phyloP scores from a whole-genome alignment of 2,797 vertebrate genomes.

The Diplodus sargus region DNA sequence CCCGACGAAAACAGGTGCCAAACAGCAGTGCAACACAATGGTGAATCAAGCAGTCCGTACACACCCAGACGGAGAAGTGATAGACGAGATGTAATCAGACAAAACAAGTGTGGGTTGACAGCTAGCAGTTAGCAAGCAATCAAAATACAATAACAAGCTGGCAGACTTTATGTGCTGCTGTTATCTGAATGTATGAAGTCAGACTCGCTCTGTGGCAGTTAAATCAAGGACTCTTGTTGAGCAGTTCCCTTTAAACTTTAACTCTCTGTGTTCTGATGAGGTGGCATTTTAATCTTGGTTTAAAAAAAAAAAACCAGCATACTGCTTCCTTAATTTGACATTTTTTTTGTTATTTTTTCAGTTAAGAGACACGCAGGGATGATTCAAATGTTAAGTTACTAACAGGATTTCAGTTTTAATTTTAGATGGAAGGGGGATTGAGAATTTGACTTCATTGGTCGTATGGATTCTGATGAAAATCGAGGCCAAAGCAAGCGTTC shows the following conservation, averaged over 20 bases:
- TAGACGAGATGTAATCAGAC: conserved; percentile 9
- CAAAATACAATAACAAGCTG: not conserved
- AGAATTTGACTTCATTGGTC: not conserved
- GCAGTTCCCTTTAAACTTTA: not conserved
- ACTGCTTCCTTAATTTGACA: not conserved
- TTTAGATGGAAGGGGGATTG: not conserved
- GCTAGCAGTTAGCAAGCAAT: not conserved
- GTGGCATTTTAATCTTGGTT: not conserved
- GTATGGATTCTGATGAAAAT: too few species aligned
- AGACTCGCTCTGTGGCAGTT: not conserved
- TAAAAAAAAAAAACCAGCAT: not conserved
- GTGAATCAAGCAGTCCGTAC: not conserved
- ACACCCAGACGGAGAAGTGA: not conserved
- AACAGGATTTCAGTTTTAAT: not conserved
- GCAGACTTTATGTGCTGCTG: not conserved
- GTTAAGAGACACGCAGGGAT: not conserved
- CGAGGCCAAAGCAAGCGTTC: not conserved
- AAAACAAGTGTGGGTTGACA: not conserved
- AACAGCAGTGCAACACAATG: not conserved
- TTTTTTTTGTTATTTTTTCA: not conserved
- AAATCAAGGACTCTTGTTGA: not conserved
- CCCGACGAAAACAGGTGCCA: not conserved
- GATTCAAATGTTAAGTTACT: not conserved
- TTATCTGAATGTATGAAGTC: not conserved
- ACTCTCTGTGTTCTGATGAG: not conserved